Base-by-base conservation (phyloP, 2,888 invertebrate species). In the Pyrrhia umbra region DNA sequence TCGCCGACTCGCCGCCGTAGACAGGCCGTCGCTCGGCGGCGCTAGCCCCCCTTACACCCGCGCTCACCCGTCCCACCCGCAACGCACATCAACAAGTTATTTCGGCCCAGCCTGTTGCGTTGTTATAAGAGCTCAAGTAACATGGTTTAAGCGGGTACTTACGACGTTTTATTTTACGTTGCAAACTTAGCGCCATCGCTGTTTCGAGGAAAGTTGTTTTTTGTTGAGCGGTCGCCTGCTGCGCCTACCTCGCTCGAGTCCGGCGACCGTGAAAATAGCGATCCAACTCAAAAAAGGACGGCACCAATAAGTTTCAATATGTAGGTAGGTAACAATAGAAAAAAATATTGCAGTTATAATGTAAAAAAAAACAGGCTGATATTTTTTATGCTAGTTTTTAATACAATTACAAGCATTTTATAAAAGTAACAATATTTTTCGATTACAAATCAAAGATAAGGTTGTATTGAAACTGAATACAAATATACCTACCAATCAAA, bases 1-100 rank as follows among this genome's bases (percentile, higher is more conserved):
- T 98, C 98, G 98, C 98, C 98, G 96, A 96, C 96, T 96, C 95
- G 96, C 96, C 96, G 96, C 95, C 96, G 97, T 96, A 96, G 97
- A 97, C 97, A 96, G 95, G 95, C 96, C 96, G 97, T 96, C 97
- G 96, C 96, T 96, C 93, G 92, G 86, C 94, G 94, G 94, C 94
- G 94, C 94, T 94, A 91, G 89, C 83, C 89, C 88, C 90, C 80
- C 85, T 84, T 84, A 66, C 82, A 85, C 91, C 90, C 90, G 88
- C 89, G 79, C 85, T 77, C 90, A 80, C 87, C 88, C 89, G 85
- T 87, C 79, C 83, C 85, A 88, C 93, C 90, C 90, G 89, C 90
- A 88, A 84, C 91, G 89, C 87, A 90, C 93, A 93, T 95, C 94
- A 94, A 95, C 95, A 95, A 94, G 95, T 94, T 94, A 94, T 94